Evolutionary conservation across 2,888 invertebrate genomes (phyloP).

Genomic region (Eucera pruinosa): DNA sequence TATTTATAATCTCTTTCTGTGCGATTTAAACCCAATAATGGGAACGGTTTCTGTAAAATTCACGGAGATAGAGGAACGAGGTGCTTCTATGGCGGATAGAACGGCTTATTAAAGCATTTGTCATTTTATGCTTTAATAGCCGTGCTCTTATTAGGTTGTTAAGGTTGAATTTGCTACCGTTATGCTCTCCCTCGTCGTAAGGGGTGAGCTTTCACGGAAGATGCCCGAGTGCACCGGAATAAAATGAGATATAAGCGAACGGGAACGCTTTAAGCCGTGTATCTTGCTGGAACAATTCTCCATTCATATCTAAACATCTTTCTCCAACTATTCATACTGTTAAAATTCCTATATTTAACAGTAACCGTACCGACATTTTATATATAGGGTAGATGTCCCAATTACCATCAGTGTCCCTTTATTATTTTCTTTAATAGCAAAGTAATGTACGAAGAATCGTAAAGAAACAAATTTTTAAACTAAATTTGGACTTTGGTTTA

Average conservation of each 20-base stretch:
- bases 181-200: conserved; percentile 24
- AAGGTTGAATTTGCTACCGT: conserved; percentile 53
- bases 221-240: conserved; percentile 7
- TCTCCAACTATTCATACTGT: not conserved
- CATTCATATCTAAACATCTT: conserved; percentile 5
- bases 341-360: not conserved
- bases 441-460: no score
- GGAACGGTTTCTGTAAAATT: not conserved
- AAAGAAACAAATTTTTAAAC: no score
- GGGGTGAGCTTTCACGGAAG: conserved; percentile 19
- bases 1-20: not conserved
- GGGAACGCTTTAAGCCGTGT: conserved; percentile 10
- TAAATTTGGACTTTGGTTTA: no score
- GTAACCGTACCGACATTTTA: no score
- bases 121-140: conserved; percentile 50
- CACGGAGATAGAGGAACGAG: not conserved
- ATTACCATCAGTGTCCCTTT: no score
- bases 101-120: conserved; percentile 60
- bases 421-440: no score
- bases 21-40: not conserved
- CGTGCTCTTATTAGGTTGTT: conserved; percentile 51
- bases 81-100: conserved; percentile 4
- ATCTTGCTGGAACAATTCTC: conserved; percentile 9
- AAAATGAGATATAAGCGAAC: conserved; percentile 32
- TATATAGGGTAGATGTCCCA: no score